A percentile compares a stretch with the other conserved stretches of the same genome.
Conservation (phyloP, 2,888 invertebrate genomes). For the Metopia argyrocephala region DNA sequence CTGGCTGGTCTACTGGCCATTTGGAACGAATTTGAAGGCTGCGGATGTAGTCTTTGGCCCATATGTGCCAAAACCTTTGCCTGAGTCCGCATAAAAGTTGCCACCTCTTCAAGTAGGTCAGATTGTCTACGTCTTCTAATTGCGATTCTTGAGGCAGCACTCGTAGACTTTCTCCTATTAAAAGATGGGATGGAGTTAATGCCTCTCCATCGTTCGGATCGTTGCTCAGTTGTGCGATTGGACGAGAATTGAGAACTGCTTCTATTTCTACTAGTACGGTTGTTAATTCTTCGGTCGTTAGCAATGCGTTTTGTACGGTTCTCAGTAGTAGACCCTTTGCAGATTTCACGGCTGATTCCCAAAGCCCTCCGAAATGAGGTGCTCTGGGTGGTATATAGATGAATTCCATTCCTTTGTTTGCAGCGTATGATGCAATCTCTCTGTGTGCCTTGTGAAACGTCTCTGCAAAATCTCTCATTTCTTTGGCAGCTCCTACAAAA, state of each 20-base stretch:
- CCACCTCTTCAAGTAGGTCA: slow-evolving; percentile 7
- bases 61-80: neutral
- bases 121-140: neutral
- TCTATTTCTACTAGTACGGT: no score
- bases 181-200: neutral
- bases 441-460: no score
- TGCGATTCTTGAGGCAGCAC: neutral
- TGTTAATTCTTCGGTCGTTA: no score
- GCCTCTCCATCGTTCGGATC: neutral
- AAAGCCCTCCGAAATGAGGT: no score
- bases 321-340: no score
- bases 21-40: neutral
- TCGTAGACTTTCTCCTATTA: neutral
- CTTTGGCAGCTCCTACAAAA: no score
- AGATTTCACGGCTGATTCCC: no score
- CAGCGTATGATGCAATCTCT: no score
- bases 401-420: no score
- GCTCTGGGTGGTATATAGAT: no score
- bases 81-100: neutral
- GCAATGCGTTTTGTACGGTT: no score
- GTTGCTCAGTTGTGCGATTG: neutral
- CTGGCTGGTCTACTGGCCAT: neutral
- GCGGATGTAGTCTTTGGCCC: neutral
- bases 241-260: neutral
- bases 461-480: no score